A percentile compares a stretch with the other conserved stretches of the same genome.
These are phyloP conservation scores for Clarias gariepinus DNA, from an alignment of 2,113 vertebrate species.

Conservation along the genomic window DNA sequence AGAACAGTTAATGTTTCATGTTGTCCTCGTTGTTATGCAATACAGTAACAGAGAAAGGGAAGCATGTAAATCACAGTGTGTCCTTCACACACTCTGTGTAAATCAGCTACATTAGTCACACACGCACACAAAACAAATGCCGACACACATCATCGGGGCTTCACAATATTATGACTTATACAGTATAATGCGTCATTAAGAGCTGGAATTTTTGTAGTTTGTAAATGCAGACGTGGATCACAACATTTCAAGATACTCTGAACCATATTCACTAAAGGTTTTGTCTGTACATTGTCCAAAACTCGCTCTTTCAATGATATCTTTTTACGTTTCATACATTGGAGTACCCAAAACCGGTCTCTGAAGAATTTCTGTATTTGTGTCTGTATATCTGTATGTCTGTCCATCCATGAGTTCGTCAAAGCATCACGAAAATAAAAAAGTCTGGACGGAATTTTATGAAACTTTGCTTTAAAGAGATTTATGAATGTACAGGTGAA, in stretches of 20 bases:
- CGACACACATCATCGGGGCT: background rate
- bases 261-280: background rate
- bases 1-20: constrained; percentile 11
- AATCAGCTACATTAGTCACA: background rate
- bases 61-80: background rate
- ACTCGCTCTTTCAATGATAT: no score
- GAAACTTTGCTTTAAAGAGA: no score
- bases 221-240: background rate
- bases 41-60: background rate
- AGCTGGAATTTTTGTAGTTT: background rate
- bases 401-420: no score
- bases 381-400: no score
- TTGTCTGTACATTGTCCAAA: no score
- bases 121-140: background rate
- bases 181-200: background rate
- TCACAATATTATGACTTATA: background rate
- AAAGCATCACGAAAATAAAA: no score
- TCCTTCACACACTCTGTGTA: background rate
- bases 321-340: no score
- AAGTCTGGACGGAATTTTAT: no score
- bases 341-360: no score
- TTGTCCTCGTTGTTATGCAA: constrained; percentile 8
- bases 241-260: background rate
- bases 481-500: no score
- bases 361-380: no score